These are phyloP conservation scores for Phanerotoma sp. DNA, from an alignment of 2,888 invertebrate species.

Conservation along the genomic window DNA sequence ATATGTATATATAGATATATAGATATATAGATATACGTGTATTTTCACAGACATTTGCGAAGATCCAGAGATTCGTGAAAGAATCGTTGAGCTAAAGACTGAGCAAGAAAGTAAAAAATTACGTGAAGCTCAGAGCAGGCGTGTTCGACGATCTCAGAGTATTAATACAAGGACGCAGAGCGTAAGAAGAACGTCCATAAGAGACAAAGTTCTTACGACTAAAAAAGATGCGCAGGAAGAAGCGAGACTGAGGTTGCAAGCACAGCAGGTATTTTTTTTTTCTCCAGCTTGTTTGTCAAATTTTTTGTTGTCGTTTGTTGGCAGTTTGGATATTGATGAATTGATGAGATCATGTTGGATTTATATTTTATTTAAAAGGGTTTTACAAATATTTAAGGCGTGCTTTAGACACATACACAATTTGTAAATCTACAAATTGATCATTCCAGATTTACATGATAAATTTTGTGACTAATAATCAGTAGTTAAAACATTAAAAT, in stretches of 20 bases:
- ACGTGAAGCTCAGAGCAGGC: slow-evolving; percentile 65
- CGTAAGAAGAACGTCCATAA: slow-evolving; percentile 86
- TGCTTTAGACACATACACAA: no score
- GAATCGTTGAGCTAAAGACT: slow-evolving; percentile 82
- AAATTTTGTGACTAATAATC: no score
- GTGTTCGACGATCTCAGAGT: slow-evolving; percentile 73
- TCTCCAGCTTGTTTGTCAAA: no score
- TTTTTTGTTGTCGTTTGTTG: no score
- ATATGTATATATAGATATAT: not conserved
- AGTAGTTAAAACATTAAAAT: no score
- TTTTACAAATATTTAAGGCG: no score
- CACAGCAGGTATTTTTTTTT: slow-evolving; percentile 59
- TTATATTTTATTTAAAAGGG: no score
- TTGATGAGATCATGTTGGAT: no score
- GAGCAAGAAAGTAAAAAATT: slow-evolving; percentile 82
- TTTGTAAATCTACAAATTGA: no score
- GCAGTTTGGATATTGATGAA: no score
- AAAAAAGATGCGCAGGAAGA: slow-evolving; percentile 95
- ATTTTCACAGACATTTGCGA: slow-evolving; percentile 83
- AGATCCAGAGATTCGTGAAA: slow-evolving; percentile 89
- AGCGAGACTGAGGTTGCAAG: slow-evolving; percentile 72
- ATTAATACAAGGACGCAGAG: slow-evolving; percentile 85
- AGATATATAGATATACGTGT: not conserved
- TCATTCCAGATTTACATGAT: no score
- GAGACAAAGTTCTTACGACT: slow-evolving; percentile 91